Percentiles rank a stretch among this genome's conserved stretches.
phyloP scores from a whole-genome alignment of 2,797 vertebrate species.

The Sebastes itinus region DNA sequence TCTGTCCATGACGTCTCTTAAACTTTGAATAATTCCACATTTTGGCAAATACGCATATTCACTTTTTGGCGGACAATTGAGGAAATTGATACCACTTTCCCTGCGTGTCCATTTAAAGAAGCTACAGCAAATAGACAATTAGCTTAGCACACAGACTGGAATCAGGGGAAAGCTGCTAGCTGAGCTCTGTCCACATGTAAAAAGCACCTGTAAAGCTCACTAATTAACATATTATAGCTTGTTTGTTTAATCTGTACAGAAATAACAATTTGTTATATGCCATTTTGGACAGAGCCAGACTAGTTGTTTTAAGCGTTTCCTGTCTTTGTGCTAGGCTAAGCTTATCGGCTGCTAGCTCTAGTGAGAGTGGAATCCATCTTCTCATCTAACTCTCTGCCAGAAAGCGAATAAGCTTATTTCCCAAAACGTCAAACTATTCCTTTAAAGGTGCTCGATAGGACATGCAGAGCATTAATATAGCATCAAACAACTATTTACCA shows the following conservation, averaged over 20 bases:
- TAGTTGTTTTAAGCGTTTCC: no score
- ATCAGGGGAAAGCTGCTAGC: not conserved
- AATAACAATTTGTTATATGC: no score
- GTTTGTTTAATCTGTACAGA: not conserved
- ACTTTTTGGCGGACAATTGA: no score
- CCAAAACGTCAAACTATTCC: not conserved
- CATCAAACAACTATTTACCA: no score
- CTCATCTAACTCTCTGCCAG: not conserved
- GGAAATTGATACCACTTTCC: no score
- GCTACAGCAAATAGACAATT: not conserved
- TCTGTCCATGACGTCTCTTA: no score
- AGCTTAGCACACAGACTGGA: not conserved
- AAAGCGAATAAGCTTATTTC: not conserved
- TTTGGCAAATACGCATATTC: no score
- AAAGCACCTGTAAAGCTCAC: not conserved
- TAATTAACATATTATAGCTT: not conserved
- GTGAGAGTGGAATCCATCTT: not conserved
- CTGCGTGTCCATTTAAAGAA: not conserved
- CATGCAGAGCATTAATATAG: no score
- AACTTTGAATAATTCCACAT: no score
- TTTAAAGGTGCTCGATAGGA: no score
- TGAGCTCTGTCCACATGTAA: not conserved
- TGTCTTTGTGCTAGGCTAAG: not conserved
- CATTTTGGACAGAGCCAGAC: no score
- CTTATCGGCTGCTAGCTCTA: no score